phyloP scores from a whole-genome alignment of 2,113 vertebrate genomes.

The Sphyrna mokarran region DNA sequence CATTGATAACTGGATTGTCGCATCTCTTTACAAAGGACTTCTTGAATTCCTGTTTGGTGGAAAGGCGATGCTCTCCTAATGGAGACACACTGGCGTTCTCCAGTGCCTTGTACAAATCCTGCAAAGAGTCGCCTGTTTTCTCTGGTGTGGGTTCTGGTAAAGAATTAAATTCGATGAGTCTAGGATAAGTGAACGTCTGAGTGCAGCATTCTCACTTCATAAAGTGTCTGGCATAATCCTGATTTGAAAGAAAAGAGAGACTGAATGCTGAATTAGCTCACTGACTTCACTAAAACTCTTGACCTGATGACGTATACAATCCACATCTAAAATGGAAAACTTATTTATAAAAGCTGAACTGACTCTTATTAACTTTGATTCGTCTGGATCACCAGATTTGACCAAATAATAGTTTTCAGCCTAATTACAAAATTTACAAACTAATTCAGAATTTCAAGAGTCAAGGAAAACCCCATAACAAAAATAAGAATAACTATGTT shows the following conservation, averaged over 20 bases:
- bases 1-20: constrained; percentile 89
- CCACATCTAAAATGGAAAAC: background rate
- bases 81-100: constrained; percentile 87
- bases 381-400: background rate
- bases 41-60: constrained; percentile 83
- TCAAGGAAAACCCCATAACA: background rate
- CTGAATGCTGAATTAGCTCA: background rate
- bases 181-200: background rate
- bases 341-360: background rate
- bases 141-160: constrained; percentile 45
- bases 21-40: constrained; percentile 84
- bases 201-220: constrained; percentile 12
- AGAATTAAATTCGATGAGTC: constrained; percentile 26
- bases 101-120: constrained; percentile 86
- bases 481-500: background rate
- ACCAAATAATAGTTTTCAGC: background rate
- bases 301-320: background rate
- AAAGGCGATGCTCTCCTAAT: constrained; percentile 75
- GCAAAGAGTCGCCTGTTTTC: constrained; percentile 78
- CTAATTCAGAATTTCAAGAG: background rate
- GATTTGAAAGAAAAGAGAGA: constrained; percentile 6
- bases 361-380: background rate
- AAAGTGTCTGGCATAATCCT: constrained; percentile 3
- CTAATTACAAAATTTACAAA: background rate
- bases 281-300: background rate